Evolutionary conservation across 2,888 invertebrate species (phyloP).

Genomic region (Coelinius sp.): DNA sequence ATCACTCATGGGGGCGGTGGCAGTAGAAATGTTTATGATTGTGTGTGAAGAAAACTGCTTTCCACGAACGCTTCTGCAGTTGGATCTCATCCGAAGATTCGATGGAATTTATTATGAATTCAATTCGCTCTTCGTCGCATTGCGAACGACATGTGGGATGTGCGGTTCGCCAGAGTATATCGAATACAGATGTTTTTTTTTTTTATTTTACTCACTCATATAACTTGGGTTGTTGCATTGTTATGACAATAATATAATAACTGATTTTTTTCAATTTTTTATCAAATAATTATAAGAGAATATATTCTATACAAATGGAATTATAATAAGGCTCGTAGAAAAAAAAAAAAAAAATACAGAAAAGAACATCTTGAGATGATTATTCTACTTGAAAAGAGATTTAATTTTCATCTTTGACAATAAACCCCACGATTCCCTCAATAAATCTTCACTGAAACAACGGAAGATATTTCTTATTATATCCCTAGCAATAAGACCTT

Average conservation of each 20-base stretch:
- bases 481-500: not conserved
- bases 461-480: not conserved
- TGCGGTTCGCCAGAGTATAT: slow-evolving; percentile 9
- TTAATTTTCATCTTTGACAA: too few relatives aligned
- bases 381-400: too few relatives aligned
- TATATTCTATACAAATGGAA: too few relatives aligned
- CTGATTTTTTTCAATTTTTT: too few relatives aligned
- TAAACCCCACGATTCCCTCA: too few relatives aligned
- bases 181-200: slow-evolving; percentile 15
- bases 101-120: slow-evolving; percentile 28
- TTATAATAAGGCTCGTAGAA: too few relatives aligned
- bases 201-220: not conserved
- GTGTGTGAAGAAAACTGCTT: not conserved
- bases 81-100: not conserved
- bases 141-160: slow-evolving; percentile 32
- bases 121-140: slow-evolving; percentile 28
- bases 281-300: too few relatives aligned
- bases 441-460: not conserved
- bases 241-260: too few relatives aligned
- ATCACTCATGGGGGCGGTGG: not conserved
- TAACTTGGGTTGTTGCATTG: too few relatives aligned
- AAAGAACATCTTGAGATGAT: too few relatives aligned
- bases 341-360: too few relatives aligned
- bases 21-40: not conserved
- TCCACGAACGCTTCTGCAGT: not conserved